Evolutionary conservation across 1,140 invertebrate species (phyloP).

Genomic region (Sminthurinus signatus): DNA sequence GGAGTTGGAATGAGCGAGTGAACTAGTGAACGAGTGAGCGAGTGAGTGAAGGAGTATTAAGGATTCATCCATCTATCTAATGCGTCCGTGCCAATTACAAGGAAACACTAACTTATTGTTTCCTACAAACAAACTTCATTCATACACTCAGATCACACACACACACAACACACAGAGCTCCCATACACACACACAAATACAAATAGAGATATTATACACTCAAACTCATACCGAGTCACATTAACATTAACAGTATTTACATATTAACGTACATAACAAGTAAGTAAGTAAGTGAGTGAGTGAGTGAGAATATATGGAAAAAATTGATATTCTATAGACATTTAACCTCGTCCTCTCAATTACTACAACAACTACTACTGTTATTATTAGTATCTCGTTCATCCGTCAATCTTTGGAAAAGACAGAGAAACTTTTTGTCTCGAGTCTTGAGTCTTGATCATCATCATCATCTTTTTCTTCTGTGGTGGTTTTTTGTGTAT

Average conservation of each 20-base stretch:
- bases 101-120: slow-evolving; percentile 11
- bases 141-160: neutral
- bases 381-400: no score
- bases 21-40: no score
- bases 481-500: no score
- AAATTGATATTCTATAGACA: no score
- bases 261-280: neutral
- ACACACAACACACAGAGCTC: neutral
- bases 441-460: neutral
- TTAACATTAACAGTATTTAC: neutral
- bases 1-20: no score
- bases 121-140: neutral
- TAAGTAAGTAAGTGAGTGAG: no score
- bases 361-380: neutral
- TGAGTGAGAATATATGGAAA: no score
- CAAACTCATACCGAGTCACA: no score
- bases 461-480: neutral
- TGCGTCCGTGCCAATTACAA: slow-evolving; percentile 11
- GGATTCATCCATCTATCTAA: neutral
- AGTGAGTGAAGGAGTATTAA: neutral
- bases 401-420: no score
- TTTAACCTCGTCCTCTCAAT: no score
- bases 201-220: neutral
- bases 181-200: neutral
- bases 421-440: neutral